Evolutionary conservation across 2,888 invertebrate genomes (phyloP), one percentile per base, ranked within the genome.

Genomic region (Rhagonycha lutea): DNA sequence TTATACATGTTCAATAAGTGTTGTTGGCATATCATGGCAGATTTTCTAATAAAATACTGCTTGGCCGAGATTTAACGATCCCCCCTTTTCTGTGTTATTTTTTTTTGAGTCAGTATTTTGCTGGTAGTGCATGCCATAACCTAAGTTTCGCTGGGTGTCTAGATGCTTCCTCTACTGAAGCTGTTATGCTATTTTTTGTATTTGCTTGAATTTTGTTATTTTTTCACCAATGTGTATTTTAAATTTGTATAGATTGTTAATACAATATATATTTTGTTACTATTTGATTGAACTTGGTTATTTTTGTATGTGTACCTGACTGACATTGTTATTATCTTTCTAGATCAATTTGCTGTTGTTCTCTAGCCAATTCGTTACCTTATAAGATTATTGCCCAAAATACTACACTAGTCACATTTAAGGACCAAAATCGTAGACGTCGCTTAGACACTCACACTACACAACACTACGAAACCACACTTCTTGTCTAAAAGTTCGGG

Each of bases 211-310:
- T 83, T 76, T 86, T 86, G 84, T 86, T 85, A 81, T 87, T 85
- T 88, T 74, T 88, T 86, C 86, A 86, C 85, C 84, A 83, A 85
- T 85, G 86, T 87, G 80, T 82, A 83, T 81, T 81, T 85, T 86
- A 85, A 85, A 86, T 86, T 47, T 87, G 86, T 87, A 87, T 85
- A 86, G 84, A 84, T 86, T 87, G 87, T 87, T 87, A 86, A 90
- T 91, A 91, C 90, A 90, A 91, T 86, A 87, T 87, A 87, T 91
- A 91, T 91, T 90, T 91, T 91, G 87, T 87, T 87, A 87, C 84
- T 85, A 82, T 85, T 85, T 84, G 81, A 80, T 84, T 84, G 83
- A 83, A 83, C 81, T 82, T 78, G 79, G 79, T 84, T 83, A 79
- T 82, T 80, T 47, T 81, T 82, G 81, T 78, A 78, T 68, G 74